A percentile compares a stretch with the other conserved stretches of the same genome.
Evolutionary conservation across 64 coral and sea anemone genomes (phyloP).

Genomic region (Porites lutea): DNA sequence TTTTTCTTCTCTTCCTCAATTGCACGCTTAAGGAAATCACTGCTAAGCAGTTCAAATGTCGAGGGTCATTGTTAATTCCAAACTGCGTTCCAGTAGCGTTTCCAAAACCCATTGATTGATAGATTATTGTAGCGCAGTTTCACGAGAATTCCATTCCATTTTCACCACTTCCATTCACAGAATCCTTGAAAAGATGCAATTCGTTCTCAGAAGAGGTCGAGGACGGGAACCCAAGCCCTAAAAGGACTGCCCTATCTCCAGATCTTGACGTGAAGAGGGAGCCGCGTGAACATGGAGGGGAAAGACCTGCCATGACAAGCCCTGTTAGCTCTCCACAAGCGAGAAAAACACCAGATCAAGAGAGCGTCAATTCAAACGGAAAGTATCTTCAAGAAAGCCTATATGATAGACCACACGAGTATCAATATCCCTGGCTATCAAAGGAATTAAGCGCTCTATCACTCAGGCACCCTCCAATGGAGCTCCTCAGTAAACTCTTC

Average conservation of each 20-base stretch:
- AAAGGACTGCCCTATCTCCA: conserved; percentile 45
- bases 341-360: conserved; percentile 14
- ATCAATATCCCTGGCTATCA: conserved; percentile 22
- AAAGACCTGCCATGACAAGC: background rate
- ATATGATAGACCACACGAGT: conserved; percentile 1
- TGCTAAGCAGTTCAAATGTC: too few species aligned
- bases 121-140: too few species aligned
- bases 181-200: conserved; percentile 33
- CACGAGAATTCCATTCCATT: too few species aligned
- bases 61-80: too few species aligned
- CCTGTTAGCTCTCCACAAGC: background rate
- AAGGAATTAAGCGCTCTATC: conserved; percentile 25
- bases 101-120: too few species aligned
- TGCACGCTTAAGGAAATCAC: too few species aligned
- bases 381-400: conserved; percentile 31
- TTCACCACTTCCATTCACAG: background rate
- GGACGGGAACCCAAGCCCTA: conserved; percentile 20
- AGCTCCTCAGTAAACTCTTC: conserved; percentile 63
- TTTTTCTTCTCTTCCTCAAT: too few species aligned
- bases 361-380: background rate
- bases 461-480: conserved; percentile 33
- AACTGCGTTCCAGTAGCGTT: too few species aligned
- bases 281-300: background rate
- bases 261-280: conserved; percentile 58
- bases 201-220: conserved; percentile 47